These are phyloP conservation scores for Dione juno DNA, from an alignment of 2,888 invertebrate genomes.

Conservation along the genomic window DNA sequence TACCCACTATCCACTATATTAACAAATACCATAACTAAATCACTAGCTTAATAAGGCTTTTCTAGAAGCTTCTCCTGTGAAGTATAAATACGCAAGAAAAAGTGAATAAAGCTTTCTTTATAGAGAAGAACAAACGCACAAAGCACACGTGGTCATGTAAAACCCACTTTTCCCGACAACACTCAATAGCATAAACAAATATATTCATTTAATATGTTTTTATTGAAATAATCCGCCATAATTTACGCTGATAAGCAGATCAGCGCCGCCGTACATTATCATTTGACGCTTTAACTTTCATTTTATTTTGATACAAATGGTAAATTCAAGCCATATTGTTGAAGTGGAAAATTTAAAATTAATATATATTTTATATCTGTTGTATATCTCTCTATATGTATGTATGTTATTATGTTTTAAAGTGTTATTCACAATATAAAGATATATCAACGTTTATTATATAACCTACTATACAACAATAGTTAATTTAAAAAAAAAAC, in stretches of 20 bases:
- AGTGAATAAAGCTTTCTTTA: too few species aligned
- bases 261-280: constrained; percentile 62
- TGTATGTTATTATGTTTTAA: not conserved
- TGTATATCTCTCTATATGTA: not conserved
- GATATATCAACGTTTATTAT: too few species aligned
- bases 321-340: constrained; percentile 15
- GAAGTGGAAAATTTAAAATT: constrained; percentile 13
- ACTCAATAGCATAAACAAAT: constrained; percentile 71
- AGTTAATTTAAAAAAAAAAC: too few species aligned
- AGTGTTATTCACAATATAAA: not conserved
- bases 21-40: too few species aligned
- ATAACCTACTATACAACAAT: too few species aligned
- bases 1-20: too few species aligned
- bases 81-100: too few species aligned
- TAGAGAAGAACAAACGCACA: too few species aligned
- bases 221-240: constrained; percentile 79
- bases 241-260: constrained; percentile 79
- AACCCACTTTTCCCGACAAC: constrained; percentile 44
- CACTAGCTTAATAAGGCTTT: too few species aligned
- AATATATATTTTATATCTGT: not conserved
- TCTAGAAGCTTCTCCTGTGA: too few species aligned
- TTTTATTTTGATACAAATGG: constrained; percentile 28
- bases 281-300: constrained; percentile 51
- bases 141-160: constrained; percentile 49
- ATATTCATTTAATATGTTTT: constrained; percentile 81